Evolutionary conservation across 1,140 invertebrate species (phyloP).

Genomic region (Drosophila cardini): DNA sequence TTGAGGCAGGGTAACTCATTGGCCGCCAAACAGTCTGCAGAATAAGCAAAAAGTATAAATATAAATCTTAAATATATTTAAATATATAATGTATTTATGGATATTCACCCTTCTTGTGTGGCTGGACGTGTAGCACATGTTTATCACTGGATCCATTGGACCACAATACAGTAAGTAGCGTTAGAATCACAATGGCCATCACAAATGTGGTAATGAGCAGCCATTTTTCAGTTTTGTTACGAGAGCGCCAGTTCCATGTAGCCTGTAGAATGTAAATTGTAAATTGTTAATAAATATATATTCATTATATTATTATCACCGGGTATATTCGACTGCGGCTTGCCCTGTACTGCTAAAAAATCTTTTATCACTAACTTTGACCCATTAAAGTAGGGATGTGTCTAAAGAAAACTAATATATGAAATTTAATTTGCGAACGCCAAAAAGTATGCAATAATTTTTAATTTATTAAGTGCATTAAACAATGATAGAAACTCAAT

Average conservation of each 20-base stretch:
- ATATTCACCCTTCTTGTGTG: slow-evolving; percentile 64
- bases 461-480: too few species aligned
- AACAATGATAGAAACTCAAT: too few species aligned
- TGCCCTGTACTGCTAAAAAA: too few species aligned
- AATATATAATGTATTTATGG: not conserved
- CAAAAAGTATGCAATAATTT: too few species aligned
- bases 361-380: too few species aligned
- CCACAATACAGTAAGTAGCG: slow-evolving; percentile 84
- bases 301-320: too few species aligned
- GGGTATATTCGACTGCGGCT: too few species aligned
- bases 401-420: too few species aligned
- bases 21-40: slow-evolving; percentile 51
- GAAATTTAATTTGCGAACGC: too few species aligned
- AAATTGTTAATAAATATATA: too few species aligned
- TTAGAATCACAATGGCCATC: slow-evolving; percentile 74
- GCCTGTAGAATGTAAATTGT: too few species aligned
- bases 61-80: not conserved
- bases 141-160: slow-evolving; percentile 59
- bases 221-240: slow-evolving; percentile 85
- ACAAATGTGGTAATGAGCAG: slow-evolving; percentile 84
- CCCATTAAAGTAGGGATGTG: too few species aligned
- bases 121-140: slow-evolving; percentile 74
- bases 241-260: slow-evolving; percentile 85
- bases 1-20: slow-evolving; percentile 88
- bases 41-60: not conserved